Evolutionary conservation across 2,888 invertebrate genomes (phyloP).

Genomic region (Rhopalosiphum nymphaeae): DNA sequence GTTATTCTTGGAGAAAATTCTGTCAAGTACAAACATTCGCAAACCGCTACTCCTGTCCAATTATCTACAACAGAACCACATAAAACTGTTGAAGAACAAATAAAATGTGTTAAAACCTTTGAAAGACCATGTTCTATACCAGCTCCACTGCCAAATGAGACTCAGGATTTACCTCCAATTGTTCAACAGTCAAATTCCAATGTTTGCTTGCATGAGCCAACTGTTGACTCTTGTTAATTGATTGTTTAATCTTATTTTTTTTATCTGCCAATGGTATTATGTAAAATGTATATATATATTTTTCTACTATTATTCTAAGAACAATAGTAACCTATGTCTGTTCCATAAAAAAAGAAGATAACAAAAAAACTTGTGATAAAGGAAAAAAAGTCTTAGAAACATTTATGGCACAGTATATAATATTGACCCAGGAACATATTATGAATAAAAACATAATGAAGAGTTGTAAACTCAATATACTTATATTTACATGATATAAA

Average conservation of each 20-base stretch:
- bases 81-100: conserved; percentile 33
- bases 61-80: background rate
- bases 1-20: conserved; percentile 60
- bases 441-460: too few species aligned
- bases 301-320: background rate
- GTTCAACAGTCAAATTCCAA: conserved; percentile 66
- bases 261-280: conserved; percentile 16
- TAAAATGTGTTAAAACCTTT: conserved; percentile 25
- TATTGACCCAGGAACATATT: too few species aligned
- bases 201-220: conserved; percentile 65
- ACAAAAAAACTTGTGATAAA: too few species aligned
- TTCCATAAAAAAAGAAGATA: too few species aligned
- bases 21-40: background rate
- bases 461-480: too few species aligned
- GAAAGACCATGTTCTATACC: conserved; percentile 56
- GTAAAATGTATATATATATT: background rate
- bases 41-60: background rate
- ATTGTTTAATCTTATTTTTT: background rate
- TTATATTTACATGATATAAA: too few species aligned
- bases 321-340: too few species aligned
- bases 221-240: background rate
- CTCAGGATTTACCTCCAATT: conserved; percentile 55
- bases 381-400: too few species aligned
- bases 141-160: conserved; percentile 52
- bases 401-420: too few species aligned